phyloP scores from a whole-genome alignment of 2,113 vertebrate genomes.

The Cariama cristata region DNA sequence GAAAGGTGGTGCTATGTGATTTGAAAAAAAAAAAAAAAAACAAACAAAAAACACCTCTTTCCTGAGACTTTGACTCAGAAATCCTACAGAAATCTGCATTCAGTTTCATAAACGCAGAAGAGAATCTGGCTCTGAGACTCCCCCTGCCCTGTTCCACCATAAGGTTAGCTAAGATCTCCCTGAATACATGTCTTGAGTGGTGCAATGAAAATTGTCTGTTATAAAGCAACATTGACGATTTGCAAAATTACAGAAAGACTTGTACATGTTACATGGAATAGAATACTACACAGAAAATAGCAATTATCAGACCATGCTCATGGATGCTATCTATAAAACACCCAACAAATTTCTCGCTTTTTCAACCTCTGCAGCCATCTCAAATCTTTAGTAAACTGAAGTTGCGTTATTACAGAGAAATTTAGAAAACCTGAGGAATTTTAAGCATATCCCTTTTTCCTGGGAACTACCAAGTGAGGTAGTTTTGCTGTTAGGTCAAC shows the following conservation, averaged over 20 bases:
- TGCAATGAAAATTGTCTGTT: neutral
- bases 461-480: neutral
- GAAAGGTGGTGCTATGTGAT: neutral
- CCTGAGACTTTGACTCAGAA: neutral
- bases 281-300: neutral
- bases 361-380: neutral
- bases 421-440: neutral
- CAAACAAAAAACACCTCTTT: neutral
- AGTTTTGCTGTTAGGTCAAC: neutral
- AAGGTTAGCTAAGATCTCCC: neutral
- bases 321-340: neutral
- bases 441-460: neutral
- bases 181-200: fast-evolving
- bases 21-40: neutral
- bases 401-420: neutral
- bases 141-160: fast-evolving
- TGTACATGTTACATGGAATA: neutral
- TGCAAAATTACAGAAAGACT: neutral
- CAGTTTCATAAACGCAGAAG: neutral
- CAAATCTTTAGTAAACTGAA: neutral
- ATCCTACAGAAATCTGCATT: neutral
- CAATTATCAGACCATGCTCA: neutral
- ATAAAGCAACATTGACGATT: neutral
- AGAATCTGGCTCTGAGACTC: neutral
- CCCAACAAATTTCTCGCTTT: fast-evolving